phyloP scores from a whole-genome alignment of 1,140 invertebrate genomes.

The Diabrotica virgifera region DNA sequence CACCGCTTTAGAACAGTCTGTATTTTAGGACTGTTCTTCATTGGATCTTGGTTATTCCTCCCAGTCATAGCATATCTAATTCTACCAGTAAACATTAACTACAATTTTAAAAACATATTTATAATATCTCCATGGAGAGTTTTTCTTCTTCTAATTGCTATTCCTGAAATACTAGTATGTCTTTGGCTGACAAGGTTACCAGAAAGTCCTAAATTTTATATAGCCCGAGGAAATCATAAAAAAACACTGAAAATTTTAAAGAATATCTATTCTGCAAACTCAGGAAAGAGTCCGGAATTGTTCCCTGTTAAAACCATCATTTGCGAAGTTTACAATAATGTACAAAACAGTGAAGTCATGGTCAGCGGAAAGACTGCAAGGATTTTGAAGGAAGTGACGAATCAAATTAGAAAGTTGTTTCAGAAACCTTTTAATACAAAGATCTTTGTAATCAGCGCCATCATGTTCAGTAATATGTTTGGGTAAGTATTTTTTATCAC shows the following conservation, averaged over 20 bases:
- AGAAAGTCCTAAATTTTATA: conserved; percentile 76
- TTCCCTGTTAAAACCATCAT: conserved; percentile 50
- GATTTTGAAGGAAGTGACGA: conserved; percentile 52
- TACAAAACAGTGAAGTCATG: conserved; percentile 4
- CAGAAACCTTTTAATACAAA: conserved; percentile 53
- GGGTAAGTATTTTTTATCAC: conserved; percentile 53
- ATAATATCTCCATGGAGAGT: conserved; percentile 56
- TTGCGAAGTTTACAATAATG: conserved; percentile 5
- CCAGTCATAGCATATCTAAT: conserved; percentile 53
- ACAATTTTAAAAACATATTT: conserved; percentile 20
- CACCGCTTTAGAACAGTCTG: conserved; percentile 57
- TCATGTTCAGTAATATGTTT: conserved; percentile 67
- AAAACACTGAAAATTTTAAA: conserved; percentile 59
- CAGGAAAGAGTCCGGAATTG: conserved; percentile 48
- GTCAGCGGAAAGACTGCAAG: conserved; percentile 45
- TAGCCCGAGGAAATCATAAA: conserved; percentile 59
- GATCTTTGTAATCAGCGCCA: conserved; percentile 55
- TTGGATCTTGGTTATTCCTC: conserved; percentile 59
- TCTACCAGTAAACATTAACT: conserved; percentile 44
- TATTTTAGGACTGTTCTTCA: conserved; percentile 61
- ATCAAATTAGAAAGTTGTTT: conserved; percentile 55
- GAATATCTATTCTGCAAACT: conserved; percentile 61
- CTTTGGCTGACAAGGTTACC: conserved; percentile 57
- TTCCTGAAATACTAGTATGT: conserved; percentile 55
- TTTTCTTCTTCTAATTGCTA: conserved; percentile 56